These are phyloP conservation scores for Acanthochromis polyacanthus DNA, from an alignment of 2,113 vertebrate species.

Conservation along the genomic window DNA sequence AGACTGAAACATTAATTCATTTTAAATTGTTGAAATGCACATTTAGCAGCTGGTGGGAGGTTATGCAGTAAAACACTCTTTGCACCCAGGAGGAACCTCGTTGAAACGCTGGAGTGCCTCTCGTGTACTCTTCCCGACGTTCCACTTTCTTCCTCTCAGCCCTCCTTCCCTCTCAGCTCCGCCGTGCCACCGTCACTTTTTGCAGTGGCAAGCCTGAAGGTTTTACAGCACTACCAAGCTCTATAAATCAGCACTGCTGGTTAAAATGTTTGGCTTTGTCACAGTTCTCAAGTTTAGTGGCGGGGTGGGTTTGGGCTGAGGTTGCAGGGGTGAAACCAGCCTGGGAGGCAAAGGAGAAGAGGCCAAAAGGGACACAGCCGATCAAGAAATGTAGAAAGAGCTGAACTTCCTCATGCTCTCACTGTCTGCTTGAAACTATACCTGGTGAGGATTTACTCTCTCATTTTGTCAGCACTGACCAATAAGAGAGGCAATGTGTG, in stretches of 20 bases:
- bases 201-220: constrained; percentile 61
- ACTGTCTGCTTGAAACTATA: constrained; percentile 14
- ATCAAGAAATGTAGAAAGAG: constrained; percentile 43
- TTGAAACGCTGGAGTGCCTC: constrained; percentile 51
- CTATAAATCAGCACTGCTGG: constrained; percentile 79
- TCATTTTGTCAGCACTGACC: neutral
- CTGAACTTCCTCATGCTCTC: constrained; percentile 14
- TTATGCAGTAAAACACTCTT: constrained; percentile 56
- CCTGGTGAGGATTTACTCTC: neutral
- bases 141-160: constrained; percentile 40
- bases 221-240: constrained; percentile 74
- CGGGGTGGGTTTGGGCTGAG: constrained; percentile 46
- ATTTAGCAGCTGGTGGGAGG: constrained; percentile 64
- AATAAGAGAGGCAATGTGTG: neutral
- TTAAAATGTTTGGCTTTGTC: constrained; percentile 81
- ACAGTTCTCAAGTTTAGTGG: constrained; percentile 81
- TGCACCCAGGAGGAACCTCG: constrained; percentile 57
- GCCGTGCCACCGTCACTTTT: constrained; percentile 56
- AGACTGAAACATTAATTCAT: constrained; percentile 67
- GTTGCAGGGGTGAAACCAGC: constrained; percentile 67
- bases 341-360: constrained; percentile 51
- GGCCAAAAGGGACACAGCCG: constrained; percentile 51
- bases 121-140: constrained; percentile 57
- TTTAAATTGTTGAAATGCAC: constrained; percentile 67
- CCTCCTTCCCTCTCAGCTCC: constrained; percentile 29